A percentile compares a stretch with the other conserved stretches of the same genome.
These are phyloP conservation scores for Saccostrea cuccullata DNA, from an alignment of 1,140 invertebrate genomes.

Conservation along the genomic window DNA sequence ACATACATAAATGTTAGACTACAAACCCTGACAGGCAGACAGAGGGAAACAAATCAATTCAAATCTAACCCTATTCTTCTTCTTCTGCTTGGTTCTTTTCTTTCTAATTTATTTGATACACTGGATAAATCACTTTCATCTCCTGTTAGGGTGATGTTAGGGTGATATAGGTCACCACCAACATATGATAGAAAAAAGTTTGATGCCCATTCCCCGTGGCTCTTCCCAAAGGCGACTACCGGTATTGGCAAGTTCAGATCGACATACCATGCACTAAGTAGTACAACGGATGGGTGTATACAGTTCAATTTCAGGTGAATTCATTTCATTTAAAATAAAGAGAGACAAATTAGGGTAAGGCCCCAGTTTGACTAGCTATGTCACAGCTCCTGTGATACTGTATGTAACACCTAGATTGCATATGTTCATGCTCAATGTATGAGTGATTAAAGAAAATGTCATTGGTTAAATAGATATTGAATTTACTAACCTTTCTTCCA, in stretches of 20 bases:
- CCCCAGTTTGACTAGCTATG: no score
- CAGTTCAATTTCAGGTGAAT: no score
- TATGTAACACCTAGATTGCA: no score
- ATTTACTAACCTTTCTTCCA: no score
- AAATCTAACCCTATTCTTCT: not conserved
- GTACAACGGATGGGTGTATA: not conserved
- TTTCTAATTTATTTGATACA: slow-evolving; percentile 22
- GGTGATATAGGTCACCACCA: no score
- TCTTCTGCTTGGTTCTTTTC: not conserved
- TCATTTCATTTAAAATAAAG: no score
- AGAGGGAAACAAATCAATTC: slow-evolving; percentile 11
- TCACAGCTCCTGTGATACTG: no score
- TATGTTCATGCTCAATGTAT: no score
- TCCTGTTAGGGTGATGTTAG: not conserved
- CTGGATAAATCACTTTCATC: not conserved
- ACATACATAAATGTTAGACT: slow-evolving; percentile 10
- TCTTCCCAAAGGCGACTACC: not conserved
- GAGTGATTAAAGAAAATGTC: no score
- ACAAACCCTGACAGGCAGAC: not conserved
- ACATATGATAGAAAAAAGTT: not conserved
- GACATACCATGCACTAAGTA: not conserved
- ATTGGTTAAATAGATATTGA: no score
- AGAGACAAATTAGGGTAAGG: no score
- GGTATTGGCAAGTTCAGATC: not conserved
- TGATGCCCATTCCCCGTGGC: not conserved